Evolutionary conservation across 2,113 vertebrate genomes (phyloP).

Genomic region (Euleptes europaea): DNA sequence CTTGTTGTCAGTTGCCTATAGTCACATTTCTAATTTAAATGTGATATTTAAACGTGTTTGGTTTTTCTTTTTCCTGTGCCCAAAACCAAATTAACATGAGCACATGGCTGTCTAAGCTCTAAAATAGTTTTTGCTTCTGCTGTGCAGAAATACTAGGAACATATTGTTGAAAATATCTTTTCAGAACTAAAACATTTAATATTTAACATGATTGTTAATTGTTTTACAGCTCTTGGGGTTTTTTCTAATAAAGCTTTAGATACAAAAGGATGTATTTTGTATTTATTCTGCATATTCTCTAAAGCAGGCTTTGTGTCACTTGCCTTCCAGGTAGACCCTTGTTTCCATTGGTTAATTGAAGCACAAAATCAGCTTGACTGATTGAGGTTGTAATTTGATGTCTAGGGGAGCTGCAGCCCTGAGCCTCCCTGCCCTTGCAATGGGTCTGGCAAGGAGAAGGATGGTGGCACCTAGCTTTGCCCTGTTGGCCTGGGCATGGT

Average conservation of each 20-base stretch:
- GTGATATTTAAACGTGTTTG: constrained; percentile 33
- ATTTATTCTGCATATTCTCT: constrained; percentile 10
- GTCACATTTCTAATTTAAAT: constrained; percentile 46
- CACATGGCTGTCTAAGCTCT: constrained; percentile 51
- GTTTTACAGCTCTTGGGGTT: constrained; percentile 63
- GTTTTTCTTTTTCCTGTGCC: constrained; percentile 39
- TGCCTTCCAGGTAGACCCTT: background rate
- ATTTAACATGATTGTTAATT: constrained; percentile 66
- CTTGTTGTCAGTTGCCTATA: constrained; percentile 26
- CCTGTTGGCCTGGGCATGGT: no score
- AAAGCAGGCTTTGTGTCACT: background rate
- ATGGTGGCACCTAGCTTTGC: no score
- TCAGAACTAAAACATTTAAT: constrained; percentile 71
- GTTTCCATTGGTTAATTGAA: background rate
- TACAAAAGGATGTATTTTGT: constrained; percentile 44
- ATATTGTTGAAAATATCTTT: constrained; percentile 60
- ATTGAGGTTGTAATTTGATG: no score
- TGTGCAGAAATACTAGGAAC: constrained; percentile 73
- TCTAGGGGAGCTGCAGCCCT: no score
- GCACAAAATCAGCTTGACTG: background rate
- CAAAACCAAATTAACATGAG: constrained; percentile 66
- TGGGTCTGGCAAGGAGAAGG: no score
- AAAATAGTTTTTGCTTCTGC: constrained; percentile 72
- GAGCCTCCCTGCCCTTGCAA: no score
- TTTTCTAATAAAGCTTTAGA: constrained; percentile 80